A percentile compares a stretch with the other conserved stretches of the same genome.
Conservation (phyloP, 2,113 vertebrate species). For the Ovibos moschatus region DNA sequence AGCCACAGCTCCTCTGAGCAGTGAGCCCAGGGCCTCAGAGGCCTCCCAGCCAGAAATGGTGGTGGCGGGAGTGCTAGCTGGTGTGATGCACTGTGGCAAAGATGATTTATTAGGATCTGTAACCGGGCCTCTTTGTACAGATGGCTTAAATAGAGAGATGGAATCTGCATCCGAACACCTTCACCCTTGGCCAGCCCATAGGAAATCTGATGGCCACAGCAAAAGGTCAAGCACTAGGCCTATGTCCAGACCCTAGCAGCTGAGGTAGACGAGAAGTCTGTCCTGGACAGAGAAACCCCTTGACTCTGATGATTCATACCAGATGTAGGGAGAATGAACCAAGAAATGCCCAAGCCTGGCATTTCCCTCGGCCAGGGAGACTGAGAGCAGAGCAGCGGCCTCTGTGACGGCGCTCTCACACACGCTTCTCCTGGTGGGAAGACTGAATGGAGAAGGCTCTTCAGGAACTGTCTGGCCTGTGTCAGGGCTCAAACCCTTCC, state of each 20-base stretch:
- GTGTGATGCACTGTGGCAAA: neutral
- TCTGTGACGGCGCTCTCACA: neutral
- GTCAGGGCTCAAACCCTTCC: neutral
- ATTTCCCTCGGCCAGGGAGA: neutral
- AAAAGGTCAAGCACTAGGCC: neutral
- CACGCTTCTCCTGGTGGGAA: neutral
- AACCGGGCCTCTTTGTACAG: neutral
- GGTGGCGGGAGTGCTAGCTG: neutral
- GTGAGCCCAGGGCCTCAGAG: conserved; percentile 48
- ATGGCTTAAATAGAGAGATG: neutral
- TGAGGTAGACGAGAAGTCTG: conserved; percentile 10
- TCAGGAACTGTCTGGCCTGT: neutral
- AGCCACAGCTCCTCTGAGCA: conserved; percentile 57
- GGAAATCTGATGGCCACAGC: conserved; percentile 31
- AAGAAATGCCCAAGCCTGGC: neutral
- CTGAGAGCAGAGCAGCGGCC: neutral
- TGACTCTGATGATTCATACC: conserved; percentile 36
- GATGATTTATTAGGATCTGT: neutral
- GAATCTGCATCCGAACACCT: conserved; percentile 4
- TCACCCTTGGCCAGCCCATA: neutral
- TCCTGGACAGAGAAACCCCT: conserved; percentile 24
- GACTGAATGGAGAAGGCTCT: neutral
- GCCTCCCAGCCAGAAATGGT: neutral
- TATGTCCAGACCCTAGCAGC: neutral
- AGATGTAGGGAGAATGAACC: conserved; percentile 38